Percentiles rank a stretch among this genome's conserved stretches.
Conservation (phyloP, 2,888 invertebrate species). For the Caenorhabditis becei region DNA sequence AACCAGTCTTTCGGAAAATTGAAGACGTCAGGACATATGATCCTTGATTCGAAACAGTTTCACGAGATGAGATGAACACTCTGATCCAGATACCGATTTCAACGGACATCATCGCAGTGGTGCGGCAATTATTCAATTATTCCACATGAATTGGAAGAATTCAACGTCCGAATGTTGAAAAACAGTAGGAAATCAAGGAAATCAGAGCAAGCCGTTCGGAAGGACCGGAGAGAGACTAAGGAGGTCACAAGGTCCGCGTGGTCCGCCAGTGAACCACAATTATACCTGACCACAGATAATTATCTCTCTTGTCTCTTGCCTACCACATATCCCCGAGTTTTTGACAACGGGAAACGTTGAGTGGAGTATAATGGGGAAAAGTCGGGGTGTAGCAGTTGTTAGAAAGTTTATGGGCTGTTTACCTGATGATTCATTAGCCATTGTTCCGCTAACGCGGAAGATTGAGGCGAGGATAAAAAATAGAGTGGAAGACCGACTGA, state of each 20-base stretch:
- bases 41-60: constrained; percentile 35
- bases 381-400: constrained; percentile 6
- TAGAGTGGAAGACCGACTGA: not conserved
- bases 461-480: constrained; percentile 14
- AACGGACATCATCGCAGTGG: constrained; percentile 33
- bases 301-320: constrained; percentile 14
- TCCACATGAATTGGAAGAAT: constrained; percentile 46
- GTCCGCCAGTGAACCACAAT: constrained; percentile 44
- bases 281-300: constrained; percentile 37
- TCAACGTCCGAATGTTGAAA: not conserved
- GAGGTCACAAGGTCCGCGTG: constrained; percentile 8
- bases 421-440: constrained; percentile 44
- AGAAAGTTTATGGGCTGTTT: constrained; percentile 17
- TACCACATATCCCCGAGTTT: not conserved
- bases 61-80: constrained; percentile 4
- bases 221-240: constrained; percentile 1
- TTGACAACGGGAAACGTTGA: constrained; percentile 5
- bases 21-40: not conserved
- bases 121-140: constrained; percentile 55
- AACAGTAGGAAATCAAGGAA: constrained; percentile 13
- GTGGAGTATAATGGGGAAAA: not conserved
- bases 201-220: constrained; percentile 28
- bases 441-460: constrained; percentile 34
- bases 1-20: not conserved
- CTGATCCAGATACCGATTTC: constrained; percentile 44